A percentile compares a stretch with the other conserved stretches of the same genome.
These are phyloP conservation scores for Rutilus rutilus DNA, from an alignment of 2,113 vertebrate species.

Conservation along the genomic window DNA sequence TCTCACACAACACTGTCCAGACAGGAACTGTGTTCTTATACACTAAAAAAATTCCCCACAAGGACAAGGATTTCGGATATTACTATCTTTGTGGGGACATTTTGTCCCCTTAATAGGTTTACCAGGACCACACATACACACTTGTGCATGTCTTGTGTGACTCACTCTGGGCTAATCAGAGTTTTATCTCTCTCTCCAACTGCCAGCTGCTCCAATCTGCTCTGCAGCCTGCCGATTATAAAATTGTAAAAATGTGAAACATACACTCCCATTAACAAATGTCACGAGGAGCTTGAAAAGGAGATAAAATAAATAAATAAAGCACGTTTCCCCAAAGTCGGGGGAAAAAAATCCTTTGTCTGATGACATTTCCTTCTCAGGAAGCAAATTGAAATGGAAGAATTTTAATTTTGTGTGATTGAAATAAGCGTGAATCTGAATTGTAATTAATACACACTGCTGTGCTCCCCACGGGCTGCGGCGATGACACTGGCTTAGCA, in stretches of 20 bases:
- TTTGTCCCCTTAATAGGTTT: too few relatives aligned
- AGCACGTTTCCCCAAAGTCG: conserved; percentile 29
- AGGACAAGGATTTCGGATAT: too few relatives aligned
- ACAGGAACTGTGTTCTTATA: too few relatives aligned
- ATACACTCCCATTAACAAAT: conserved; percentile 58
- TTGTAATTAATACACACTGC: conserved; percentile 56
- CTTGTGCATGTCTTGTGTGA: conserved; percentile 21
- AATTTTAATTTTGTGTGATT: conserved; percentile 48
- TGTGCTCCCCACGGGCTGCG: conserved; percentile 30
- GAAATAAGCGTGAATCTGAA: conserved; percentile 33
- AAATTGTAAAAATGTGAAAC: conserved; percentile 57
- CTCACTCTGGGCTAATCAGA: conserved; percentile 50
- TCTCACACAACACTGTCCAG: too few relatives aligned
- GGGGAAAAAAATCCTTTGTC: conserved; percentile 31
- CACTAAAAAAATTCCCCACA: too few relatives aligned
- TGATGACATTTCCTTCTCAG: conserved; percentile 49
- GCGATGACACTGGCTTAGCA: conserved; percentile 13
- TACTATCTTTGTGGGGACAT: too few relatives aligned
- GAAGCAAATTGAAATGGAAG: conserved; percentile 38
- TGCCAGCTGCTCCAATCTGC: conserved; percentile 56
- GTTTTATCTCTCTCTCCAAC: conserved; percentile 54
- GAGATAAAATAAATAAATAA: conserved; percentile 33
- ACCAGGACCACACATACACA: not conserved
- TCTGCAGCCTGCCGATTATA: conserved; percentile 47
- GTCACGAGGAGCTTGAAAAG: conserved; percentile 48